Conservation (phyloP, 2,113 vertebrate species). For the Entelurus aequoreus region DNA sequence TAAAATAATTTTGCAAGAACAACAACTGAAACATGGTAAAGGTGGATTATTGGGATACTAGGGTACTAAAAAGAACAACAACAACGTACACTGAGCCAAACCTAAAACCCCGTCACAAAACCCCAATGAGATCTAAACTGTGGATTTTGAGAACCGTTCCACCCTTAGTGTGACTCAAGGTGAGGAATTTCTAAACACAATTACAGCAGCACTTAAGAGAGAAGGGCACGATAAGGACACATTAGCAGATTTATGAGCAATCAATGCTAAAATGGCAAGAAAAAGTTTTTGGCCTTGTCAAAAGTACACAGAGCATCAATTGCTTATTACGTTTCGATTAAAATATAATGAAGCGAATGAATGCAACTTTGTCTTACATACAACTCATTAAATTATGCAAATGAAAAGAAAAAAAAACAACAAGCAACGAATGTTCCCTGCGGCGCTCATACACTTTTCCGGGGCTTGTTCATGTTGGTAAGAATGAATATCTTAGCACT, state of each 20-base stretch:
- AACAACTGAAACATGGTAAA: too few species aligned
- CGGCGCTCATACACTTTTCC: constrained; percentile 55
- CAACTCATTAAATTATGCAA: constrained; percentile 71
- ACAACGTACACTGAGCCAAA: too few species aligned
- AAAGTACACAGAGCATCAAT: constrained; percentile 55
- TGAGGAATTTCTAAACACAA: constrained; percentile 37
- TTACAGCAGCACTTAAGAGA: constrained; percentile 21
- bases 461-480: constrained; percentile 47
- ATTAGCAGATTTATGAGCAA: constrained; percentile 45
- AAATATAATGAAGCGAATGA: constrained; percentile 74
- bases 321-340: constrained; percentile 54
- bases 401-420: constrained; percentile 49
- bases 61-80: too few species aligned
- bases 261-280: constrained; percentile 28
- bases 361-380: constrained; percentile 72
- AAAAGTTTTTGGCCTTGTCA: constrained; percentile 38
- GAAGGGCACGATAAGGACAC: constrained; percentile 21
- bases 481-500: constrained; percentile 64
- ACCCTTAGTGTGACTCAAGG: too few species aligned
- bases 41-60: too few species aligned
- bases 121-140: too few species aligned
- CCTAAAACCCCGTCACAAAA: too few species aligned
- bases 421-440: constrained; percentile 53
- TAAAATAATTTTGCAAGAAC: too few species aligned
- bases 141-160: too few species aligned